Conservation (phyloP, 2,888 invertebrate genomes). For the Polymixis flavicincta region DNA sequence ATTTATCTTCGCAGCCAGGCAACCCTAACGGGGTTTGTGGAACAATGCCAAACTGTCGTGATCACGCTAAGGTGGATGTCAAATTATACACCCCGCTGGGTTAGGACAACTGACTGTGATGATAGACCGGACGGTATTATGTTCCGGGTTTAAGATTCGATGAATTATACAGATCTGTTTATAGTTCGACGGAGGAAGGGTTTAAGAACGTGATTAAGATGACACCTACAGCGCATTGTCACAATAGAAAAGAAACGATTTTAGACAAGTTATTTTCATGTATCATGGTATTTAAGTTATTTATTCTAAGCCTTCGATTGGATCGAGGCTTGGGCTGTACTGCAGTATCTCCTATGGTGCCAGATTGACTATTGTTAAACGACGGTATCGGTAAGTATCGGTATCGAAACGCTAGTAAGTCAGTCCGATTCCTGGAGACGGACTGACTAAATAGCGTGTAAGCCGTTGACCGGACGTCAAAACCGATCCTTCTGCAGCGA, state of each 20-base stretch:
- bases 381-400: too few species aligned
- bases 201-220: neutral
- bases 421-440: too few species aligned
- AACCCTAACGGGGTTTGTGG: constrained; percentile 28
- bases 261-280: neutral
- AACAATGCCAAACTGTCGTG: constrained; percentile 48
- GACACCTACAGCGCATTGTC: neutral
- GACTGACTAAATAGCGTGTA: too few species aligned
- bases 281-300: neutral
- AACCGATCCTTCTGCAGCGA: too few species aligned
- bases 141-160: constrained; percentile 2
- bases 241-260: neutral
- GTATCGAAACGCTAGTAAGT: too few species aligned
- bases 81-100: constrained; percentile 35
- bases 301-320: too few species aligned
- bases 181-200: neutral
- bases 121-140: constrained; percentile 7
- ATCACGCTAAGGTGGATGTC: constrained; percentile 38
- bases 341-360: too few species aligned
- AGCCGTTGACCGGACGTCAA: too few species aligned
- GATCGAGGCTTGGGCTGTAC: too few species aligned
- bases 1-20: constrained; percentile 38
- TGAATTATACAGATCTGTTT: constrained; percentile 1
- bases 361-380: too few species aligned
- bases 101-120: constrained; percentile 33